Evolutionary conservation across 2,113 vertebrate species (phyloP), one percentile per base, ranked within the genome.

Genomic region (Brienomyrus longianalis): DNA sequence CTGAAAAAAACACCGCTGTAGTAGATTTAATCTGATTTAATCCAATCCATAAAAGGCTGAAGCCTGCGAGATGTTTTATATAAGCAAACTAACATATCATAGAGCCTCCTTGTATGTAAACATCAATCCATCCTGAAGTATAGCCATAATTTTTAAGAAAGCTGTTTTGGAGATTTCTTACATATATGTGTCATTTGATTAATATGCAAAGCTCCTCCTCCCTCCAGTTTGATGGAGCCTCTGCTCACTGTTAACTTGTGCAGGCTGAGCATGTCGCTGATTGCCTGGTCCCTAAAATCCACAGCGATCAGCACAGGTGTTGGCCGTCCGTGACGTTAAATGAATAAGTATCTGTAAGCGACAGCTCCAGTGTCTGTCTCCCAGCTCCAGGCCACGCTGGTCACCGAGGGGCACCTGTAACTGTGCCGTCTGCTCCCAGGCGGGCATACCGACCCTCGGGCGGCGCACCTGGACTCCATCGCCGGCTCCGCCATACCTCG

Each of bases 391-490:
- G 92, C 93, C 94, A 93, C 93, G 93, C 91, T 92, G 94, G 92
- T 91, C 92, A 91, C 93, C 94, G 93, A 94, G 94, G 94, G 93
- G 93, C 91, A 93, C 92, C 89, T 91, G 92, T 93, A 92, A 88
- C 91, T 88, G 91, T 62, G 92, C 90, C 45, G 48, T 84, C 83
- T 89, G 92, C 90, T 92, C 43, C 88, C 90, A 83, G 88, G 90
- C 84, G 93, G 94, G 93, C 92, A 90, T 91, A 93, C 91, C 92
- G 92, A 93, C 94, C 95, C 94, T 11, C 91, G 94, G 94, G 95
- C 94, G 47, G 89, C 89, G 92, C 95, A 95, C 94, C 94, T 95
- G 94, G 94, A 93, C 92, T 70, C 92, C 86, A 89, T 91, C 89
- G 93, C 90, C 91, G 92, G 91, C 52, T 21, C 35, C 21, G 31